Evolutionary conservation across 2,797 vertebrate genomes (phyloP), one percentile per base, ranked within the genome.

Genomic region (Lateolabrax maculatus): DNA sequence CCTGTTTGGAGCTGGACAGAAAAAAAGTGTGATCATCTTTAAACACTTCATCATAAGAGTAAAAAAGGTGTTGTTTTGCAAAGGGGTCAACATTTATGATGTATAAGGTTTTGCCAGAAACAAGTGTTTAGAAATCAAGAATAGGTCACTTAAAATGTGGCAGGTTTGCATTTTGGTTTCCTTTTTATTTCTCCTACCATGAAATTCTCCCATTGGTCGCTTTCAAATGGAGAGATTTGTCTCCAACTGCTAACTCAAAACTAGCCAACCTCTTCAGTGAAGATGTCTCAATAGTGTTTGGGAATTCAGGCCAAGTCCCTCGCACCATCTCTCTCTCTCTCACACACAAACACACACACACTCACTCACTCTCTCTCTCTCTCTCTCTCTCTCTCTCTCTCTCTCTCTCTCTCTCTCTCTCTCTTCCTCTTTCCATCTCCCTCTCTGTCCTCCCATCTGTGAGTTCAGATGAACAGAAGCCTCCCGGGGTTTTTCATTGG

Each of bases 401-500:
- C 86, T 83, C 87, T 81, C 87, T 91, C 88, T 2, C 67, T 21
- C 16, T 5, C 68, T 41, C 25, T 27, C 12, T 53, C 49, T 16
- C 67, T 37, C 79, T 73, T 39, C 52, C 66, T 78, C 74, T 46
- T 48, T 34, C 31, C 66, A 21, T 76, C 74, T 84, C 61, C 71
- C 81, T 89, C 86, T 83, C 87, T 81, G 88, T 91, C 88, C 89
- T 90, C 85, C 93, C 92, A 93, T 94, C 93, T 94, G 93, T 87
- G 90, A 90, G 90, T 92, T 94, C 93, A 93, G 90, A 90, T 87
- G 90, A 93, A 92, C 81, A 87, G 84, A 86, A 90, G 86, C 91
- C 93, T 94, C 92, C 82, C 60, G 78, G 87, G 92, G 93, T 84
- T 92, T 93, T 86, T 90, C 87, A 92, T 94, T 93, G 94, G 92